Percentiles rank a stretch among this genome's conserved stretches.
phyloP scores from a whole-genome alignment of 2,113 vertebrate genomes.

The Xiphorhynchus elegans region DNA sequence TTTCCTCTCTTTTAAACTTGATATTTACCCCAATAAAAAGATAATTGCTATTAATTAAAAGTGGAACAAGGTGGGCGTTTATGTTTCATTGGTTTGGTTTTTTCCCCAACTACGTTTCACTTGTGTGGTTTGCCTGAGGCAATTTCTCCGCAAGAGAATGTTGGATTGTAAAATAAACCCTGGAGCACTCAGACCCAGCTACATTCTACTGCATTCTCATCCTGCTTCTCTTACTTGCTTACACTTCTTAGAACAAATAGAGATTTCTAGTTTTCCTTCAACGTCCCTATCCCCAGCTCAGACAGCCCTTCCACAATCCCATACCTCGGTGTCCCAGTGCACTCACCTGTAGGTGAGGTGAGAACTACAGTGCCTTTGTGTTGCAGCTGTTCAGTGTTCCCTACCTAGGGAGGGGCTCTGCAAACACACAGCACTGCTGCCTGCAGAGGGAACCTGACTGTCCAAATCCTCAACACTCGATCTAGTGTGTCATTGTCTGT shows the following conservation, averaged over 20 bases:
- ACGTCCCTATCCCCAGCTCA: not conserved
- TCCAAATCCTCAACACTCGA: not conserved
- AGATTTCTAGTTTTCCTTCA: not conserved
- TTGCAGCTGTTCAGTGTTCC: not conserved
- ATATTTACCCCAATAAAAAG: not conserved
- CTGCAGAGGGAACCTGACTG: not conserved
- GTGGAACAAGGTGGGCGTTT: not conserved
- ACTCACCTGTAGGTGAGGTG: not conserved
- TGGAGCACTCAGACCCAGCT: not conserved
- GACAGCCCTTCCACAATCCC: not conserved
- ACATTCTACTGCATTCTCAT: not conserved
- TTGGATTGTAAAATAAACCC: not conserved
- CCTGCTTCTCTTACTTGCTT: not conserved
- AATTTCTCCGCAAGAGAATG: not conserved
- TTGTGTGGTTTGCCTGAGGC: not conserved
- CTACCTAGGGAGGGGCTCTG: not conserved
- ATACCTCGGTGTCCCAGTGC: not conserved
- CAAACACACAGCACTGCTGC: not conserved
- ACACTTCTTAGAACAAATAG: not conserved
- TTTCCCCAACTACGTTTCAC: not conserved
- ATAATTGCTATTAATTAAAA: not conserved
- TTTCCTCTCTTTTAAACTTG: not conserved
- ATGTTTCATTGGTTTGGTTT: not conserved
- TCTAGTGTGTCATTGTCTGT: constrained; percentile 23
- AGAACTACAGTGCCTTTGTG: not conserved